Conservation (phyloP, 2,888 invertebrate genomes). For the Griposia aprilina region DNA sequence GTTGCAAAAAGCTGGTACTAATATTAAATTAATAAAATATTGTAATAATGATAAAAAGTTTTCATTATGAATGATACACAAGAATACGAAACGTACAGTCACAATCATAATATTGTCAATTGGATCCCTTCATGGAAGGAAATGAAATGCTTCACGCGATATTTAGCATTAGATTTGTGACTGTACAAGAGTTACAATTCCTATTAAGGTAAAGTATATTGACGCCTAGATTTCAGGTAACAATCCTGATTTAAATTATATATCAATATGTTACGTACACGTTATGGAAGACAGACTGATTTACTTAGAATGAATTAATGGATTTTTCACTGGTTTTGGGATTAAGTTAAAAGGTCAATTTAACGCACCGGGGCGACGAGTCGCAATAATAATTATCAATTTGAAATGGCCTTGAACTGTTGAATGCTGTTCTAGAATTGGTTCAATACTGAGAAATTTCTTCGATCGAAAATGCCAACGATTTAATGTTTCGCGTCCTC, state of each 20-base stretch:
- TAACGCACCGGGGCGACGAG: slow-evolving; percentile 10
- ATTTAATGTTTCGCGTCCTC: slow-evolving; percentile 22
- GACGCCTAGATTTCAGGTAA: slow-evolving; percentile 49
- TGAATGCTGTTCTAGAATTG: slow-evolving; percentile 12
- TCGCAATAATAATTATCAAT: slow-evolving; percentile 15
- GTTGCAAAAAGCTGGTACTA: slow-evolving; percentile 54
- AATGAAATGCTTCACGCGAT: slow-evolving; percentile 12
- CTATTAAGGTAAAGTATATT: slow-evolving; percentile 41
- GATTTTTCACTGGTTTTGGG: slow-evolving; percentile 34
- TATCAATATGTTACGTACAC: slow-evolving; percentile 64
- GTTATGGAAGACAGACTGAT: slow-evolving; percentile 81
- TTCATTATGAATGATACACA: slow-evolving; percentile 49
- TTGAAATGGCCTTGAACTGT: slow-evolving; percentile 14
- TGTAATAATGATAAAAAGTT: slow-evolving; percentile 50
- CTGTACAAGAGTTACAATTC: slow-evolving; percentile 47
- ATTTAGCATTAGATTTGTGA: slow-evolving; percentile 40
- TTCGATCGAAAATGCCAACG: slow-evolving; percentile 18
- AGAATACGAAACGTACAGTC: slow-evolving; percentile 46
- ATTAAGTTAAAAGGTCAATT: slow-evolving; percentile 26
- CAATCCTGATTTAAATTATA: slow-evolving; percentile 51
- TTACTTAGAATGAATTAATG: slow-evolving; percentile 64
- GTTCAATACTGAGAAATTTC: slow-evolving; percentile 15
- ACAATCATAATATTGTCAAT: slow-evolving; percentile 32
- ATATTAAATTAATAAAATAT: slow-evolving; percentile 57
- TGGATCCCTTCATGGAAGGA: slow-evolving; percentile 55